Conservation (phyloP, 2,888 invertebrate species). For the Rosalia funebris region DNA sequence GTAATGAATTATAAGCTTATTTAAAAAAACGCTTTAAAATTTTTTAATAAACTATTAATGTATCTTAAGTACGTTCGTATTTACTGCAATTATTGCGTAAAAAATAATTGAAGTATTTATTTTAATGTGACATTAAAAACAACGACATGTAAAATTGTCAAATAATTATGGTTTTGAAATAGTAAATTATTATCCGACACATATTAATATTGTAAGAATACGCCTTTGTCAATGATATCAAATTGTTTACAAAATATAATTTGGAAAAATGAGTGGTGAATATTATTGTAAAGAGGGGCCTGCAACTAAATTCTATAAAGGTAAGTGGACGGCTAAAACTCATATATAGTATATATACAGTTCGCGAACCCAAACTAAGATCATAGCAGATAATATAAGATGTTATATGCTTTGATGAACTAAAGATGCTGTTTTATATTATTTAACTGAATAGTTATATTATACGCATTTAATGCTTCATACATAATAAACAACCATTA, state of each 20-base stretch:
- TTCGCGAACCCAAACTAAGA: no score
- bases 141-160: slow-evolving; percentile 28
- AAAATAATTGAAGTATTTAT: slow-evolving; percentile 18
- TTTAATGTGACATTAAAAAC: slow-evolving; percentile 23
- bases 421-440: no score
- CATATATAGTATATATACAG: no score
- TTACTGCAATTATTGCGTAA: neutral
- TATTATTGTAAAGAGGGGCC: slow-evolving; percentile 36
- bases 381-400: no score
- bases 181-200: slow-evolving; percentile 31
- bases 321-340: slow-evolving; percentile 29
- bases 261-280: slow-evolving; percentile 40
- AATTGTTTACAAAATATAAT: slow-evolving; percentile 13
- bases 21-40: no score
- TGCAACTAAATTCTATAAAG: slow-evolving; percentile 35
- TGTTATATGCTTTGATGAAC: no score
- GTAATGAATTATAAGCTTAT: no score
- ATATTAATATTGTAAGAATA: slow-evolving; percentile 21
- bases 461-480: no score
- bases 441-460: no score
- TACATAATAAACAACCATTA: no score
- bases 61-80: no score
- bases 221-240: slow-evolving; percentile 18
- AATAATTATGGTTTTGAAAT: slow-evolving; percentile 36
- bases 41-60: no score